A percentile compares a stretch with the other conserved stretches of the same genome.
phyloP scores from a whole-genome alignment of 1,140 invertebrate genomes.

The Temnothorax nylanderi region DNA sequence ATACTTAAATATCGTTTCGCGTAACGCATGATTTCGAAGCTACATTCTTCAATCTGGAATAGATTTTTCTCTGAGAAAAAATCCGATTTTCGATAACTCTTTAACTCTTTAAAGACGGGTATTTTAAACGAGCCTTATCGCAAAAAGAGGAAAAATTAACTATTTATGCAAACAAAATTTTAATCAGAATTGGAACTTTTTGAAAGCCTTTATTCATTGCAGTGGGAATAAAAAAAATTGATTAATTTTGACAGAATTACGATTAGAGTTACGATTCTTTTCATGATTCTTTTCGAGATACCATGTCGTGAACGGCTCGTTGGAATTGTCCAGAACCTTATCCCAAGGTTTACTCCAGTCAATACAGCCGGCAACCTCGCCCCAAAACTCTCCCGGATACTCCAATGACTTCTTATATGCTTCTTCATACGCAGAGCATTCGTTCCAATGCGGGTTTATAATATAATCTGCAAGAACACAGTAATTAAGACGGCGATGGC shows the following conservation, averaged over 20 bases:
- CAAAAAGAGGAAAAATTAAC: no score
- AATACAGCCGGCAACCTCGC: slow-evolving; percentile 89
- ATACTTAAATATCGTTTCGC: neutral
- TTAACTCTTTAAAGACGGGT: neutral
- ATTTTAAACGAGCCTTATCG: no score
- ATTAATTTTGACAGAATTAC: neutral
- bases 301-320: slow-evolving; percentile 96
- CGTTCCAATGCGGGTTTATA: slow-evolving; percentile 75
- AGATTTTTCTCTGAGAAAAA: neutral
- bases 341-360: slow-evolving; percentile 94
- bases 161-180: no score
- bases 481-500: neutral
- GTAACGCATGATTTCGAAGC: neutral
- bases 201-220: neutral
- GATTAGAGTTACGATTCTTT: neutral
- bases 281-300: slow-evolving; percentile 78
- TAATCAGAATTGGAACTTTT: no score
- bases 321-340: slow-evolving; percentile 93
- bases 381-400: slow-evolving; percentile 95
- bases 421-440: slow-evolving; percentile 87
- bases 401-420: slow-evolving; percentile 90
- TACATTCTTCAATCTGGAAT: neutral
- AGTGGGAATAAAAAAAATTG: neutral
- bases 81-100: neutral
- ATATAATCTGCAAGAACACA: slow-evolving; percentile 77